A percentile compares a stretch with the other conserved stretches of the same genome.
These are phyloP conservation scores for Austrolebias charrua DNA, from an alignment of 2,797 vertebrate genomes.

Conservation along the genomic window DNA sequence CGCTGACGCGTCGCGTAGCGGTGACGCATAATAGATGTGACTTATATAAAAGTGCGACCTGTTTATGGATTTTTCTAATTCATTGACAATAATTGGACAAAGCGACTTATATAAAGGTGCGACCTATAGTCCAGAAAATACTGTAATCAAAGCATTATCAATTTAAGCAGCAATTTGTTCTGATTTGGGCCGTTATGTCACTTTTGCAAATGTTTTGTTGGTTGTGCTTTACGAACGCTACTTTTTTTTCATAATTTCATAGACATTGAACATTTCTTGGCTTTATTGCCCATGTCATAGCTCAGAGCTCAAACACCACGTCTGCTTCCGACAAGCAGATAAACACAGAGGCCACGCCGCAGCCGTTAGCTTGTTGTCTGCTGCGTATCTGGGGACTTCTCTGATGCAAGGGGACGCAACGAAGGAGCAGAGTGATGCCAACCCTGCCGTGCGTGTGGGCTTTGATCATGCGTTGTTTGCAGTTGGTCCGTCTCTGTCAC, in stretches of 20 bases:
- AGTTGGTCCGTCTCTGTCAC: constrained; percentile 37
- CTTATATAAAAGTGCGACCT: no score
- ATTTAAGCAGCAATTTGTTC: constrained; percentile 9
- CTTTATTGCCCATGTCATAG: constrained; percentile 24
- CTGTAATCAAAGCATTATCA: constrained; percentile 1
- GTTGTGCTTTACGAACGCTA: constrained; percentile 8
- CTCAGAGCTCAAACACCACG: constrained; percentile 13
- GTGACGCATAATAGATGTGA: no score
- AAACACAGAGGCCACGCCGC: constrained; percentile 26
- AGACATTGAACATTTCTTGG: constrained; percentile 12
- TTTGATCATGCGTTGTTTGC: constrained; percentile 41
- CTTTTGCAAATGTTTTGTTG: constrained; percentile 14
- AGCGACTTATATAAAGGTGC: no score
- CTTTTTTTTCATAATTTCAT: constrained; percentile 18
- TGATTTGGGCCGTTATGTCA: background rate
- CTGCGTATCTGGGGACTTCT: constrained; percentile 74
- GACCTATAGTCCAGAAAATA: no score
- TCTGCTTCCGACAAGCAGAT: constrained; percentile 13
- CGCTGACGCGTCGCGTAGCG: no score
- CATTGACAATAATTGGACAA: no score
- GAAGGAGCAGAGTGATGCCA: constrained; percentile 76
- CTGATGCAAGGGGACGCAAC: constrained; percentile 85
- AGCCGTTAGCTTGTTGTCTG: constrained; percentile 61
- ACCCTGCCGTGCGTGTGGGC: constrained; percentile 45
- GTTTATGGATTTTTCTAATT: no score